Evolutionary conservation across 2,797 vertebrate genomes (phyloP).

Genomic region (Clarias fuscus): DNA sequence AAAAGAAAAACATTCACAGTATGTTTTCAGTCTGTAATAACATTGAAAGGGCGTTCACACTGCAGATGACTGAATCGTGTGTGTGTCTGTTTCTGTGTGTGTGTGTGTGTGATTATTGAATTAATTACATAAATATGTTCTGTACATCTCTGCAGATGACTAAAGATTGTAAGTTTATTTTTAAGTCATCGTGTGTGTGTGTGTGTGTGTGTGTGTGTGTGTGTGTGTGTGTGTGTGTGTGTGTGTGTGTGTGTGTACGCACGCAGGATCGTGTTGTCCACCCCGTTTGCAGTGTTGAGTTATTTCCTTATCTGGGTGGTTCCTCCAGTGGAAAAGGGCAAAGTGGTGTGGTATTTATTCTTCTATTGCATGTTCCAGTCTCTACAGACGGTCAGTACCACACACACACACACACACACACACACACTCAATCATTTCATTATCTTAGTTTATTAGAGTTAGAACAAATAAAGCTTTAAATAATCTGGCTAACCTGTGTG

Average conservation of each 20-base stretch:
- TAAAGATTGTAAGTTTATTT: neutral
- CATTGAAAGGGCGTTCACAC: neutral
- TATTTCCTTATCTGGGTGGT: slow-evolving; percentile 94
- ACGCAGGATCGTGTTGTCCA: slow-evolving; percentile 87
- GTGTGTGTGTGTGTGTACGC: slow-evolving; percentile 27
- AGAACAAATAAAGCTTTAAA: neutral
- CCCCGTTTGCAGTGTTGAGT: slow-evolving; percentile 82
- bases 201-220: slow-evolving; percentile 19
- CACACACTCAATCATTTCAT: neutral
- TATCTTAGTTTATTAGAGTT: neutral
- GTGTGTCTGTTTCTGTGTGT: neutral
- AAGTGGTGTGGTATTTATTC: slow-evolving; percentile 86
- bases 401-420: neutral
- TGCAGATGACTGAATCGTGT: neutral
- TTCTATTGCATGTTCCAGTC: slow-evolving; percentile 97
- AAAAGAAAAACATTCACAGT: neutral
- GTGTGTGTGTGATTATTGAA: neutral
- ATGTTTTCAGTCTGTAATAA: neutral
- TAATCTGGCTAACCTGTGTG: neutral
- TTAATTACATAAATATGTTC: neutral
- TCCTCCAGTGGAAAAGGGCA: slow-evolving; percentile 80
- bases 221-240: slow-evolving; percentile 28
- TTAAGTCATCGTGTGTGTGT: neutral
- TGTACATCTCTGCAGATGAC: neutral
- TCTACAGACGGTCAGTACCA: slow-evolving; percentile 85